Evolutionary conservation across 2,113 vertebrate genomes (phyloP), one percentile per base, ranked within the genome.

Genomic region (Pluvialis apricaria): DNA sequence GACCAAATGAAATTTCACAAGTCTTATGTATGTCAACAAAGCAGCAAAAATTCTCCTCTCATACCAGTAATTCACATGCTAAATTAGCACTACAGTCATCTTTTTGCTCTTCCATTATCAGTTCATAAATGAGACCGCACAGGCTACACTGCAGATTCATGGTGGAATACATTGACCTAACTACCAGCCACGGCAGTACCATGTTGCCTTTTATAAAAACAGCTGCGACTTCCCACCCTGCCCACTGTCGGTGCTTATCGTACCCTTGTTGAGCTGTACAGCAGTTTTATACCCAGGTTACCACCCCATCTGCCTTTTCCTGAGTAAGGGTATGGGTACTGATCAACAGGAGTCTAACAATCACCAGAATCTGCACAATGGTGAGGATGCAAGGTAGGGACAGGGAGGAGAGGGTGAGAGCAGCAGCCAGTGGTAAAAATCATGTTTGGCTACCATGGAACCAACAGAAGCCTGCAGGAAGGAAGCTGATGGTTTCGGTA

Each of bases 171-270:
- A 1, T 0, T 7, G 15, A 78, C 11, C 18, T 51, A 29, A 78
- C 20, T 0, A 29, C 10, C 32, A 83, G 38, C 31, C 1, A 0
- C 34, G 18, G 29, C 32, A 28, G 51, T 13, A 71, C 21, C 75
- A 29, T 3, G n/a, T 9, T 40, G 54, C 20, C 58, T 47, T 58
- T 36, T 20, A 8, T 1, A 15, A 44, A 10, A 52, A 49, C 12
- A 72, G 52, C 55, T 36, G 24, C 2, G 12, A 12, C 28, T 58
- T 57, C 34, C 77, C 13, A 1, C 21, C 26, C 40, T 24, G 20
- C 5, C 40, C 28, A 0, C 18, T 47, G 38, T 32, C 0, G 0
- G 6, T 2, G 36, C 45, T 62, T 29, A 6, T 2, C 2, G 1
- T 2, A 45, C 8, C 32, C 28, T 6, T 42, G 14, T 1, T 14